Percentiles rank a stretch among this genome's conserved stretches.
Conservation (phyloP, 2,888 invertebrate species). For the Macrophya annulata region DNA sequence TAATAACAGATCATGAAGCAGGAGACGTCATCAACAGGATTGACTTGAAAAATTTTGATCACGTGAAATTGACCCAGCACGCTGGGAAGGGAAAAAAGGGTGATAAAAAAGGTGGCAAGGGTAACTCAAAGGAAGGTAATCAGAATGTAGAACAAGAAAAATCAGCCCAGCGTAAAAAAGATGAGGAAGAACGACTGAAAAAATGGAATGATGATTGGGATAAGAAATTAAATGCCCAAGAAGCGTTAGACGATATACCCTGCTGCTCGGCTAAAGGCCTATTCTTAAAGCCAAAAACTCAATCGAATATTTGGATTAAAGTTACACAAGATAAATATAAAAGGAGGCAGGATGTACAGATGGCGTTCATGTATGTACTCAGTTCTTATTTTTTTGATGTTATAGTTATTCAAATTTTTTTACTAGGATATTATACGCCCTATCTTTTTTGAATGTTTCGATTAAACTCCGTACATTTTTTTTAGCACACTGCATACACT, state of each 20-base stretch:
- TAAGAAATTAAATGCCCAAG: conserved; percentile 60
- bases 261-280: conserved; percentile 62
- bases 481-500: too few relatives aligned
- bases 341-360: conserved; percentile 63
- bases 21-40: conserved; percentile 11
- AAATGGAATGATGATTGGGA: conserved; percentile 66
- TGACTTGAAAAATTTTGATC: conserved; percentile 40
- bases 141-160: conserved; percentile 12
- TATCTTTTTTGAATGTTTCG: not conserved
- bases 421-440: not conserved
- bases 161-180: conserved; percentile 23
- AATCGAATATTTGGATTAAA: conserved; percentile 68
- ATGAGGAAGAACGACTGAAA: conserved; percentile 61
- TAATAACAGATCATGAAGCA: conserved; percentile 51
- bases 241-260: conserved; percentile 61
- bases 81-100: conserved; percentile 33
- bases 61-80: conserved; percentile 2
- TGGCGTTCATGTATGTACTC: conserved; percentile 69
- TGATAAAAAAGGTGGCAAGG: conserved; percentile 34
- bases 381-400: not conserved
- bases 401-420: not conserved
- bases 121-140: conserved; percentile 12
- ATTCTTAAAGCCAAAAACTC: conserved; percentile 62
- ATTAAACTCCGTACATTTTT: not conserved
- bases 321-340: conserved; percentile 64